phyloP scores from a whole-genome alignment of 2,888 invertebrate genomes.

The Hydraecia micacea region DNA sequence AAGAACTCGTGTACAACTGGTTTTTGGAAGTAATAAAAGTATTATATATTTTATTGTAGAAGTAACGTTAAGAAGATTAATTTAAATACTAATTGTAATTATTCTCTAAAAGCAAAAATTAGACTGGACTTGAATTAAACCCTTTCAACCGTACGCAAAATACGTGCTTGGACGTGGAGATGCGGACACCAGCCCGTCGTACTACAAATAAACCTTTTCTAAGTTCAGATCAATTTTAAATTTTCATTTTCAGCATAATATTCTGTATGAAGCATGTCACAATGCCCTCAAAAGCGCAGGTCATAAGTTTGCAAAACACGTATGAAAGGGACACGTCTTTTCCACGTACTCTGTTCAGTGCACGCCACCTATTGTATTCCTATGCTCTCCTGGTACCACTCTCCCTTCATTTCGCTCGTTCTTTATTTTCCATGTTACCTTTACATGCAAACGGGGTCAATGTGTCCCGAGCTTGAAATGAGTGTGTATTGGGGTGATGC shows the following conservation, averaged over 20 bases:
- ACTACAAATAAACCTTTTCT: not conserved
- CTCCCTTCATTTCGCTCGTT: constrained; percentile 78
- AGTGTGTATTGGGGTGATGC: constrained; percentile 66
- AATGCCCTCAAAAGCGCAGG: constrained; percentile 30
- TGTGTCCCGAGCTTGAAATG: constrained; percentile 75
- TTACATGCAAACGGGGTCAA: constrained; percentile 78
- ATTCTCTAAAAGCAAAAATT: not conserved
- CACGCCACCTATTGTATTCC: constrained; percentile 72
- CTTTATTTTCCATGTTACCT: constrained; percentile 77
- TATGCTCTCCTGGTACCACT: constrained; percentile 77
- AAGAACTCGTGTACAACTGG: too few species aligned
- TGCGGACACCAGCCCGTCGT: not conserved
- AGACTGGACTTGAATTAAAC: not conserved
- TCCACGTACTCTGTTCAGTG: constrained; percentile 52
- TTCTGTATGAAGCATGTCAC: constrained; percentile 1
- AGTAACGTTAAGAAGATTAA: not conserved
- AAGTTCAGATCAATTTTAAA: not conserved
- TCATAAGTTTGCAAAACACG: constrained; percentile 42
- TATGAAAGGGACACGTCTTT: constrained; percentile 64
- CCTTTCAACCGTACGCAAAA: not conserved
- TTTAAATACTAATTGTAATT: not conserved
- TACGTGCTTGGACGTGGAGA: not conserved
- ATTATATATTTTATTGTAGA: too few species aligned
- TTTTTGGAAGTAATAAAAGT: too few species aligned
- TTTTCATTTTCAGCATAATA: not conserved